Percentiles rank a stretch among this genome's conserved stretches.
phyloP scores from a whole-genome alignment of 2,888 invertebrate genomes.

The Drosophila borealis region DNA sequence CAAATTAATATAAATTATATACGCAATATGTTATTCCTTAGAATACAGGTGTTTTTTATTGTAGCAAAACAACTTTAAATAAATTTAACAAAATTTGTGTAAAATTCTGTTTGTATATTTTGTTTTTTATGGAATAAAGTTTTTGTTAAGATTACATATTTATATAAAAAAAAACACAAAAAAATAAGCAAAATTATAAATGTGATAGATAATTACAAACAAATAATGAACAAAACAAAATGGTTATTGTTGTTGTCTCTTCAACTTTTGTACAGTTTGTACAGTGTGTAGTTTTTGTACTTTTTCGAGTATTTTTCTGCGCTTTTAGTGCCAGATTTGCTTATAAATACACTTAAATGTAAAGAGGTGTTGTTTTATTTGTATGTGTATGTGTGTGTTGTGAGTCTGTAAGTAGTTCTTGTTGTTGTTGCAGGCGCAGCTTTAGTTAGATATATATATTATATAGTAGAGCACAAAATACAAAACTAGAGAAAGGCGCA shows the following conservation, averaged over 20 bases:
- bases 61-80: neutral
- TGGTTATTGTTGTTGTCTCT: conserved; percentile 20
- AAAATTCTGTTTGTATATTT: neutral
- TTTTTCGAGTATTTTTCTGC: conserved; percentile 33
- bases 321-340: conserved; percentile 42
- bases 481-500: conserved; percentile 36
- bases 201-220: conserved; percentile 12
- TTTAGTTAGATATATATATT: conserved; percentile 42
- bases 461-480: conserved; percentile 32
- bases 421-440: conserved; percentile 63
- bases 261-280: conserved; percentile 40
- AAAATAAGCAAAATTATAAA: conserved; percentile 16
- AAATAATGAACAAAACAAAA: conserved; percentile 22
- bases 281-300: conserved; percentile 26
- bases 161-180: conserved; percentile 12
- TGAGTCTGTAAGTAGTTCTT: conserved; percentile 9
- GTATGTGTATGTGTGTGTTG: conserved; percentile 29
- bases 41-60: conserved; percentile 2
- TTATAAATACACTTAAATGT: conserved; percentile 40
- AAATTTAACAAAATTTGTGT: conserved; percentile 13
- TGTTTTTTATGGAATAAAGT: neutral
- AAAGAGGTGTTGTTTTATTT: conserved; percentile 22
- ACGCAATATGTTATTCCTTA: conserved; percentile 14
- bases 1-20: conserved; percentile 26
- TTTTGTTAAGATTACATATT: conserved; percentile 2